Base-by-base conservation (phyloP, 1,140 invertebrate species). In the Kradibia gibbosae region DNA sequence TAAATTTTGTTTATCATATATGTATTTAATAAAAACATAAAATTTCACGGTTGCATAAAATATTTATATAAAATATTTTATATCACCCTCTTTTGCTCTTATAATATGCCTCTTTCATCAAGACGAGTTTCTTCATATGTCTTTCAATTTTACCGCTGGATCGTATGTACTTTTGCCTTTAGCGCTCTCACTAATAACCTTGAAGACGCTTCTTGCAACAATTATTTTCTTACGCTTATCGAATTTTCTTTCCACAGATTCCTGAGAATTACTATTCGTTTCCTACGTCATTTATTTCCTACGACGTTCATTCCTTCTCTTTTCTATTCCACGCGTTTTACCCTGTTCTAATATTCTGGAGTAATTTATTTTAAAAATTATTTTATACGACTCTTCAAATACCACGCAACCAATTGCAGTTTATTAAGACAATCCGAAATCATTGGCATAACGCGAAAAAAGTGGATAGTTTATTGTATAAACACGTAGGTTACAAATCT, bases 161-260 rank as follows among this genome's bases (percentile, higher is more conserved):
- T 67, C 22, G 10, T 67, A 36, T 11, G 36, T 10, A 67, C 34
- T 3, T 67, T 22, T 22, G 20, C 39, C 48, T 48, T 42, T 55
- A 31, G 1, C 48, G 36, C 60, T 53, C 48, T 77, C 25, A 48
- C 48, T 77, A 77, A 15, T 11, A 45, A 31, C 60, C 76, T 53
- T 78, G 62, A 78, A 70, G 60, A 67, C 25, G 8, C 45, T 20
- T 50, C 34, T 31, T 20, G 25, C 8, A 5, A 10, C n/a, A 1
- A 0, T 36, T 25, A 42, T 48, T 45, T 60, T 62, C 13, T 5
- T 55, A 3, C 28, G 4, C 25, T 34, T 1, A 34, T 39, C 20
- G 4, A 13, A 17, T 22, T 67, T 42, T 48, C n/a, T 65, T 34
- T 34, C 50, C n/a, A 60, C n/a, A 60, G 57, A 60, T 60, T 31